Base-by-base conservation (phyloP, 2,113 vertebrate species). In the Corythornis cristatus region DNA sequence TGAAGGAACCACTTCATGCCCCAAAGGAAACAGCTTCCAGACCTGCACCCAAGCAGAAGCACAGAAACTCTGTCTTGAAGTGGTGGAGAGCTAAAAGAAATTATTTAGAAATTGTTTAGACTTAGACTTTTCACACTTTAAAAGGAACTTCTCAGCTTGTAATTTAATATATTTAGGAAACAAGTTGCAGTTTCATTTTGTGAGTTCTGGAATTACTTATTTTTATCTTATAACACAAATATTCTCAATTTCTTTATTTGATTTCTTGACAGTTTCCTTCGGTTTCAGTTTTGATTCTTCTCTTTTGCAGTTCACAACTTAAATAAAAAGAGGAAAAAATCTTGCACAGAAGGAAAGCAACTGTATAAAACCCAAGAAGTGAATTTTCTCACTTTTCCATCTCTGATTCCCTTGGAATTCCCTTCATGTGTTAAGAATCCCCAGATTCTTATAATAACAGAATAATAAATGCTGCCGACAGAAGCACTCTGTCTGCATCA, bases 401-500 rank as follows among this genome's bases (percentile, higher is more conserved):
- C 53, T 79, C 3, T 2, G 48, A 54, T 85, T 95, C 35, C 19
- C 9, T 33, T 89, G 54, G 43, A 79, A 80, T 85, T 89, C 26
- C 33, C 42, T 79, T 79, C 42, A 18, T 50, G 6, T 68, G 31
- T 76, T 87, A 57, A 79, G 50, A 87, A 73, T 68, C n/a, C 42
- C 83, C 29, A 31, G n/a, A 79, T 93, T 42, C 58, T 88, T 77
- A 14, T 70, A 79, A 65, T 29, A 61, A 57, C 23, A 68, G 71
- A 85, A 85, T 83, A 79, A 46, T 93, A 93, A 95, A 62, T 76
- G 54, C 71, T 73, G 58, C 74, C 89, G 87, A 95, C 87, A 93
- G 91, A 93, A 54, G 62, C 72, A 58, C 85, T 96, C 93, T 80
- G 25, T 87, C 71, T 91, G 75, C 85, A 96, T 96, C 85, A 94